phyloP scores from a whole-genome alignment of 1,140 invertebrate species.

The fruit fly (Drosophila melanogaster) region Release_6_plus_ISO1_MT NT_033777.3:12709501-12710000 shows the following conservation, averaged over 20 bases:
- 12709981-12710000: conserved; percentile 14
- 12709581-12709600: conserved; percentile 85
- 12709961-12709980: conserved; percentile 40
- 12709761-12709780: conserved; percentile 97
- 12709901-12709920: conserved; percentile 85
- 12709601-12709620: conserved; percentile 90
- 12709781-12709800: conserved; percentile 95
- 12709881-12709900: conserved; percentile 87
- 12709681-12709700: conserved; percentile 93
- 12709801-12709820: conserved; percentile 96
- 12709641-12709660: conserved; percentile 96
- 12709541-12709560: not conserved
- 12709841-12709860: conserved; percentile 96
- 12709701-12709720: conserved; percentile 95
- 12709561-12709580: conserved; percentile 87
- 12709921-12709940: conserved; percentile 87
- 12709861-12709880: conserved; percentile 95
- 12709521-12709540: not conserved
- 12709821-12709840: conserved; percentile 94
- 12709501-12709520: conserved; percentile 88
- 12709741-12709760: conserved; percentile 96
- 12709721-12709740: conserved; percentile 91
- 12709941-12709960: conserved; percentile 85
- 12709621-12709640: conserved; percentile 95
- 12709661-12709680: conserved; percentile 91